phyloP scores from a whole-genome alignment of 1,140 invertebrate genomes.

The Aricia agestis region DNA sequence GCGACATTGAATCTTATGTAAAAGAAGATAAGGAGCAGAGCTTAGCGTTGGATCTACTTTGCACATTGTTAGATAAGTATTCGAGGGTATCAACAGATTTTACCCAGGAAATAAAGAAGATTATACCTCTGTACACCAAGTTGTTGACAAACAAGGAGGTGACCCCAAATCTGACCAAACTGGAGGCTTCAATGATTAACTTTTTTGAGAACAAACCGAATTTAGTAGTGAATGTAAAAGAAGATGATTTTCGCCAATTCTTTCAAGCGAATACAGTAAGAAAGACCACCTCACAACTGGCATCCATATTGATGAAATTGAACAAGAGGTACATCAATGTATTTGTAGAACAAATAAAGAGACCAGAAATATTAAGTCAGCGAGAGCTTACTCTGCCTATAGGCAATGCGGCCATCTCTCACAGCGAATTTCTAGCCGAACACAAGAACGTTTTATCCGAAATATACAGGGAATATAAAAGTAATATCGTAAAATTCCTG shows the following conservation, averaged over 20 bases:
- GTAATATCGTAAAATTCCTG: slow-evolving; percentile 77
- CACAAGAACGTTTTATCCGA: slow-evolving; percentile 61
- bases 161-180: slow-evolving; percentile 64
- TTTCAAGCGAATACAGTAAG: slow-evolving; percentile 61
- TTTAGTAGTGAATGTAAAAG: slow-evolving; percentile 66
- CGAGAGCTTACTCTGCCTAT: slow-evolving; percentile 79
- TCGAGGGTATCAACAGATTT: slow-evolving; percentile 47
- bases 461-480: slow-evolving; percentile 77
- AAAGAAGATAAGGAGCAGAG: slow-evolving; percentile 68
- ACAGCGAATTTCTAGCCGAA: slow-evolving; percentile 53
- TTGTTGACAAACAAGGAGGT: slow-evolving; percentile 54
- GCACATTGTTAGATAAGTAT: slow-evolving; percentile 57
- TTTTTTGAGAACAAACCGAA: slow-evolving; percentile 79
- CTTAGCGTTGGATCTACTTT: slow-evolving; percentile 56
- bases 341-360: slow-evolving; percentile 66
- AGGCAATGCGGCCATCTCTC: slow-evolving; percentile 66
- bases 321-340: slow-evolving; percentile 62
- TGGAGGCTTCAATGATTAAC: slow-evolving; percentile 74
- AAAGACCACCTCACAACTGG: slow-evolving; percentile 74
- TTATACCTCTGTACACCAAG: slow-evolving; percentile 53
- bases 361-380: slow-evolving; percentile 61
- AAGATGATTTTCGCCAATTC: slow-evolving; percentile 71
- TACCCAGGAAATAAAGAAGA: slow-evolving; percentile 46
- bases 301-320: slow-evolving; percentile 68
- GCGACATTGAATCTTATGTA: slow-evolving; percentile 44